Percentiles rank a stretch among this genome's conserved stretches.
These are phyloP conservation scores for Dryobates pubescens DNA, from an alignment of 2,797 vertebrate species.

Conservation along the genomic window DNA sequence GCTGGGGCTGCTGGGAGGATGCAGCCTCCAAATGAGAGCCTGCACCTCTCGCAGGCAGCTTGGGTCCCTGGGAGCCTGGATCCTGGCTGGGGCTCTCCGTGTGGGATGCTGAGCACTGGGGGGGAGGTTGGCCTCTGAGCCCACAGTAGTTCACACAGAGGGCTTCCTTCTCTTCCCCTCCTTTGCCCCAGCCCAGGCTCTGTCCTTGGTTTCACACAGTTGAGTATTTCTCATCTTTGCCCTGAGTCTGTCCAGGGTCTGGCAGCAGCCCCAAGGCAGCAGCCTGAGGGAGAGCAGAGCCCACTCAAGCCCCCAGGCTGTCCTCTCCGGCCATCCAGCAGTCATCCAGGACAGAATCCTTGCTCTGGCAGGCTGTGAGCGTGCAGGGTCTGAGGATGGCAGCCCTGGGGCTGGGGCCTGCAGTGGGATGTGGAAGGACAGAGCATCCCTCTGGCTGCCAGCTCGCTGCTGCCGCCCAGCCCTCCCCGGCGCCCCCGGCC, in stretches of 20 bases:
- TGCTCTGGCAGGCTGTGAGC: fast-evolving
- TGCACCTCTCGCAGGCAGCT: fast-evolving
- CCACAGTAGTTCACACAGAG: fast-evolving
- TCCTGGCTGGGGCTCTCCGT: fast-evolving
- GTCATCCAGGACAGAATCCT: background rate
- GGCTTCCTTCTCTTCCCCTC: background rate
- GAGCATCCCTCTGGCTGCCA: background rate
- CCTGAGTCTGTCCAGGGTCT: background rate
- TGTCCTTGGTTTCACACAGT: background rate
- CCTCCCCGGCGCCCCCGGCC: background rate
- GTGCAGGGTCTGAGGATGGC: background rate
- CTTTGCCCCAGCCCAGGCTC: fast-evolving
- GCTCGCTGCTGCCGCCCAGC: fast-evolving
- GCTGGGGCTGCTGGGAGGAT: background rate
- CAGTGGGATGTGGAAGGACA: background rate
- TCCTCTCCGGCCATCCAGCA: background rate
- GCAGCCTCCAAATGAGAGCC: background rate
- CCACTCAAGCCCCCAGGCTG: background rate
- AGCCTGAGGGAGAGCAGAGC: background rate
- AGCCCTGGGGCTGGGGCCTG: background rate
- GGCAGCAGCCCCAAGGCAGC: background rate
- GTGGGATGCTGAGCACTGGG: background rate
- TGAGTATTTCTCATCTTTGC: background rate
- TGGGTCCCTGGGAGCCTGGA: background rate
- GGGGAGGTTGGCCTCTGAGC: background rate